Base-by-base conservation (phyloP, 2,113 vertebrate genomes). In the Heterotis niloticus region DNA sequence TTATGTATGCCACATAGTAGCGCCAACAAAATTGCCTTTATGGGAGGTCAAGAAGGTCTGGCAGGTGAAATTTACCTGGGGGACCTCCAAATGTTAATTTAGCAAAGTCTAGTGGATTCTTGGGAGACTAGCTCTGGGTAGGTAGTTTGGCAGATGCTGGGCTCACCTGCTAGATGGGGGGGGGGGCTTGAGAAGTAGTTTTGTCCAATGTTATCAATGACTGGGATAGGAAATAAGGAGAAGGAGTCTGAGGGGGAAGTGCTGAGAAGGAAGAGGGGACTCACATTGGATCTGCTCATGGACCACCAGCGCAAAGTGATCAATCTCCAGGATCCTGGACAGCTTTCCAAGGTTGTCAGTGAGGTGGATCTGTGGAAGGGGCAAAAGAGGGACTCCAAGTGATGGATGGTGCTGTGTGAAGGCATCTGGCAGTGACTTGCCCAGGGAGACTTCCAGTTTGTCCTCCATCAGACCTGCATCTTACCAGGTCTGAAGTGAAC, bases 201-300 rank as follows among this genome's bases (percentile, higher is more conserved):
- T n/a, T n/a, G n/a, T n/a, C n/a, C n/a, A n/a, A n/a, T n/a, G n/a
- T n/a, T n/a, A n/a, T n/a, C n/a, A n/a, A n/a, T n/a, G n/a, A n/a
- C n/a, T n/a, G n/a, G n/a, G n/a, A n/a, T n/a, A n/a, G 12, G 57
- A 59, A 16, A 59, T 10, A 16, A 16, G 12, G 57, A 59, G 57
- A 59, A 16, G 12, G 57, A 59, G 9, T 10, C 57, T 59, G 9
- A 59, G 9, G 12, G 9, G 9, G n/a, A 13, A 17, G 24, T 5
- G 64, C 29, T 20, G 10, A 26, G 54, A 57, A 51, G n/a, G 67
- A 20, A 0, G 52, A 66, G 12, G 57, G 60, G 80, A 91, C 96
- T 96, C 85, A 99, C 98, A 96, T 0, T 97, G 96, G 84, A 96
- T 96, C 86, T 97, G 96, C 67, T 98, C 95, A 0, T 97, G 96